Conservation (phyloP, 2,888 invertebrate genomes). For the Helicoverpa assulta region DNA sequence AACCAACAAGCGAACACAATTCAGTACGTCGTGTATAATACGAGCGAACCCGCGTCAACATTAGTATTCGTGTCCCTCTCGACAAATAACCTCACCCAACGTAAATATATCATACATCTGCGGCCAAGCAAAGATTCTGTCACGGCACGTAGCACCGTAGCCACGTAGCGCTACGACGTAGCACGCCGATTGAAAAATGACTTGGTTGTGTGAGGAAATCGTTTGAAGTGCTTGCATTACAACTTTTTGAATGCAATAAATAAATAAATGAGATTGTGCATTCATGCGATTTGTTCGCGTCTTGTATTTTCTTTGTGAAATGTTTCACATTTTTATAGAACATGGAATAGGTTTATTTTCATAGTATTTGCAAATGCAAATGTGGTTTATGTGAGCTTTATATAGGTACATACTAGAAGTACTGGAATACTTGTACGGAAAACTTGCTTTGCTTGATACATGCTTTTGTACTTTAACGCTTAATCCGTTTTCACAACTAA, state of each 20-base stretch:
- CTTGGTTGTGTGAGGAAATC: constrained; percentile 28
- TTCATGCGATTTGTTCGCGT: neutral
- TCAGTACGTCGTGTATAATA: neutral
- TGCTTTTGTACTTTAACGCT: too few species aligned
- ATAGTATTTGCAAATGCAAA: too few species aligned
- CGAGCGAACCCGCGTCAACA: neutral
- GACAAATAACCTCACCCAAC: constrained; percentile 38
- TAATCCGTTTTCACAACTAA: too few species aligned
- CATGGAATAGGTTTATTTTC: too few species aligned
- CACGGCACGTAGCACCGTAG: constrained; percentile 24
- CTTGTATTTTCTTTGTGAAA: constrained; percentile 2
- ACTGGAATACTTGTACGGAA: too few species aligned
- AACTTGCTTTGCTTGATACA: too few species aligned
- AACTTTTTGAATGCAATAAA: constrained; percentile 11
- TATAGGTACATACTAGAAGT: too few species aligned
- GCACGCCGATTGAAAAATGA: constrained; percentile 30
- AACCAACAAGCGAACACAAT: neutral
- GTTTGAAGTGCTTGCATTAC: constrained; percentile 13
- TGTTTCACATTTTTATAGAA: neutral
- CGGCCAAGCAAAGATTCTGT: constrained; percentile 31
- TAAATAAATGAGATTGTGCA: constrained; percentile 11
- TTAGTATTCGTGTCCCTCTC: constrained; percentile 34
- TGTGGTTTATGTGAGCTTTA: too few species aligned
- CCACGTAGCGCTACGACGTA: constrained; percentile 36
- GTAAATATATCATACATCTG: constrained; percentile 41